These are phyloP conservation scores for Matsumyia berberina DNA, from an alignment of 2,888 invertebrate species.

Conservation along the genomic window DNA sequence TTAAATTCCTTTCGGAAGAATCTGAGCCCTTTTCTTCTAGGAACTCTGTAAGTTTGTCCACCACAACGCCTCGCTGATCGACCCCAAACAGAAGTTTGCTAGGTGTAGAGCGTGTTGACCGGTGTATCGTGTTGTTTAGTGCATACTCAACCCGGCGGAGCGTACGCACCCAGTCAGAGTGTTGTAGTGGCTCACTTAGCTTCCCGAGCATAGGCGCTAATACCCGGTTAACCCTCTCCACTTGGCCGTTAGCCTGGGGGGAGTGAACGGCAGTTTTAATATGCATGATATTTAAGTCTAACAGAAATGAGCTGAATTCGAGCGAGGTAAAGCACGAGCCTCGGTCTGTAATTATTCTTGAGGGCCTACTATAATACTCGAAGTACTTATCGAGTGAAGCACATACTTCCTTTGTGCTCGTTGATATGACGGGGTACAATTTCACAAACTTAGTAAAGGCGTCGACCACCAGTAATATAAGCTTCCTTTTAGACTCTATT, in stretches of 20 bases:
- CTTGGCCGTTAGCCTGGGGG: conserved; percentile 79
- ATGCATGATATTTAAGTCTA: conserved; percentile 69
- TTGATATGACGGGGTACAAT: conserved; percentile 10
- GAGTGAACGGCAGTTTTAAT: conserved; percentile 78
- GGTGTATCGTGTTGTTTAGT: conserved; percentile 77
- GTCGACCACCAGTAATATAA: conserved; percentile 8
- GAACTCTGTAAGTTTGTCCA: conserved; percentile 59
- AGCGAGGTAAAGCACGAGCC: conserved; percentile 41
- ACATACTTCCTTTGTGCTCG: conserved; percentile 33
- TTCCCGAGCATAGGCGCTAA: not conserved
- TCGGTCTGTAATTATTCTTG: conserved; percentile 77
- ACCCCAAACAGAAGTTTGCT: conserved; percentile 77
- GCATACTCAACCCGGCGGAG: conserved; percentile 68
- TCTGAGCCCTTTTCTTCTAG: too few relatives aligned
- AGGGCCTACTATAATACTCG: conserved; percentile 21
- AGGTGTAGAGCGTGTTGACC: conserved; percentile 77
- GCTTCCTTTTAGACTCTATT: conserved; percentile 3
- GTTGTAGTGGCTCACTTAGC: conserved; percentile 16
- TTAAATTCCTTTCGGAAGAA: too few relatives aligned
- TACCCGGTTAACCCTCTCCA: conserved; percentile 49
- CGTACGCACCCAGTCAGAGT: conserved; percentile 31
- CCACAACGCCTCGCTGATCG: conserved; percentile 16
- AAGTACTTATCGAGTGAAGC: conserved; percentile 26
- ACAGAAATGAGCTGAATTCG: conserved; percentile 25
- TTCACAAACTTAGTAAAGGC: conserved; percentile 27